Conservation (phyloP, 2,888 invertebrate genomes). For the Drosophila neutralis region DNA sequence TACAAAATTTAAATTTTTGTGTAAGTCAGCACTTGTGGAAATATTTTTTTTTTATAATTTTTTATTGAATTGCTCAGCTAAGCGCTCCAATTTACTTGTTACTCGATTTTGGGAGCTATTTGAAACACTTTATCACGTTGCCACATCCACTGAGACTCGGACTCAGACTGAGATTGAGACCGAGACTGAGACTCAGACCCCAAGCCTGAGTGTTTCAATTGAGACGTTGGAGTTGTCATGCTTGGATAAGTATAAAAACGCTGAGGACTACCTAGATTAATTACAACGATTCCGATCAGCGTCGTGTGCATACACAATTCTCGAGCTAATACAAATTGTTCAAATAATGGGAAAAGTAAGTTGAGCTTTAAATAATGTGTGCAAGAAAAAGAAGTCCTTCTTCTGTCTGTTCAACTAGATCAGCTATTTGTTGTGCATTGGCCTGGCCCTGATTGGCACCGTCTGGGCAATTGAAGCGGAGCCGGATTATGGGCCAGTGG, state of each 20-base stretch:
- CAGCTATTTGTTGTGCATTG: conserved; percentile 58
- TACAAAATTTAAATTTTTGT: conserved; percentile 13
- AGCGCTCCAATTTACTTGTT: conserved; percentile 53
- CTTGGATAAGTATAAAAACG: conserved; percentile 67
- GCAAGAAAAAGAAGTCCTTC: background rate
- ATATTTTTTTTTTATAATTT: conserved; percentile 63
- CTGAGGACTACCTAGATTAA: conserved; percentile 67
- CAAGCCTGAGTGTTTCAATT: conserved; percentile 22
- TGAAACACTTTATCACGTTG: conserved; percentile 42
- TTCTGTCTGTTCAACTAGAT: conserved; percentile 27
- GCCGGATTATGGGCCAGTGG: conserved; percentile 83
- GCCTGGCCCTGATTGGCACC: conserved; percentile 50
- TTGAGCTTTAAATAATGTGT: background rate
- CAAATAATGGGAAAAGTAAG: conserved; percentile 67
- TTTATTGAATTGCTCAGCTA: conserved; percentile 55
- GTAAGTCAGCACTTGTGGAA: conserved; percentile 54
- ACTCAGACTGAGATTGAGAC: conserved; percentile 11
- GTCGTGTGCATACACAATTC: conserved; percentile 66
- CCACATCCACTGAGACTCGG: conserved; percentile 35
- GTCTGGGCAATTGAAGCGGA: conserved; percentile 73
- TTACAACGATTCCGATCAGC: conserved; percentile 66
- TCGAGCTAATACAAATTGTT: conserved; percentile 18
- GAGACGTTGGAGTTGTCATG: conserved; percentile 40
- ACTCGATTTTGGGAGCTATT: conserved; percentile 29
- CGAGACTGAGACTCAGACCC: conserved; percentile 1